Conservation (phyloP, 2,888 invertebrate genomes). For the Thysanoteuthis rhombus region DNA sequence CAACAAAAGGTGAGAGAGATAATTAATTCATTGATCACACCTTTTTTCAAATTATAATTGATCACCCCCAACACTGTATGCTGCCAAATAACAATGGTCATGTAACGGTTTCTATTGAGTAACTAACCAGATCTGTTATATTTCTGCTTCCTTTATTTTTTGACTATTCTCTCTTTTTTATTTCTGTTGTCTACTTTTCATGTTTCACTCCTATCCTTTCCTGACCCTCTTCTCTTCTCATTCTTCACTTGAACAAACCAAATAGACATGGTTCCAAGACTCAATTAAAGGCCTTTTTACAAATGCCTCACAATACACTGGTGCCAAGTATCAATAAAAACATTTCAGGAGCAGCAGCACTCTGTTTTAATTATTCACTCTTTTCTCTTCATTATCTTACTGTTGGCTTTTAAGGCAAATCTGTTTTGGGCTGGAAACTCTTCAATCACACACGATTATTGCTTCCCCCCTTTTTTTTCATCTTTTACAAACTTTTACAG, state of each 20-base stretch:
- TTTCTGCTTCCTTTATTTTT: too few relatives aligned
- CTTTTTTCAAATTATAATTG: too few relatives aligned
- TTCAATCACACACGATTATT: neutral
- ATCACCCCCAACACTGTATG: too few relatives aligned
- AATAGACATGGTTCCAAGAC: conserved; percentile 12
- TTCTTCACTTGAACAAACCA: neutral
- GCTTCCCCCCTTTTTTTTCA: neutral
- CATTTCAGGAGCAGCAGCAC: neutral
- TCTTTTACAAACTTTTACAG: neutral
- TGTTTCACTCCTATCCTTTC: neutral
- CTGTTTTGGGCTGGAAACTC: neutral
- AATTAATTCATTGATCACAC: too few relatives aligned
- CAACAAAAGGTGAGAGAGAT: too few relatives aligned
- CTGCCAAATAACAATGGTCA: too few relatives aligned
- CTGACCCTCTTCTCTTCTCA: neutral
- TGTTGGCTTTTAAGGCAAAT: neutral
- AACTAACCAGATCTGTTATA: too few relatives aligned
- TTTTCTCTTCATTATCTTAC: neutral
- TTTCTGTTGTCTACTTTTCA: too few relatives aligned
- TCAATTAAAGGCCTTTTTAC: neutral
- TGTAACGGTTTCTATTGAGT: too few relatives aligned
- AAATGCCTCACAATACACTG: neutral
- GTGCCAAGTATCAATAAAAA: neutral
- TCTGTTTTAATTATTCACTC: conserved; percentile 12
- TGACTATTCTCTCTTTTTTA: too few relatives aligned